Percentiles rank a stretch among this genome's conserved stretches.
These are phyloP conservation scores for Rhodinocichla rosea DNA, from an alignment of 2,113 vertebrate species.

Conservation along the genomic window DNA sequence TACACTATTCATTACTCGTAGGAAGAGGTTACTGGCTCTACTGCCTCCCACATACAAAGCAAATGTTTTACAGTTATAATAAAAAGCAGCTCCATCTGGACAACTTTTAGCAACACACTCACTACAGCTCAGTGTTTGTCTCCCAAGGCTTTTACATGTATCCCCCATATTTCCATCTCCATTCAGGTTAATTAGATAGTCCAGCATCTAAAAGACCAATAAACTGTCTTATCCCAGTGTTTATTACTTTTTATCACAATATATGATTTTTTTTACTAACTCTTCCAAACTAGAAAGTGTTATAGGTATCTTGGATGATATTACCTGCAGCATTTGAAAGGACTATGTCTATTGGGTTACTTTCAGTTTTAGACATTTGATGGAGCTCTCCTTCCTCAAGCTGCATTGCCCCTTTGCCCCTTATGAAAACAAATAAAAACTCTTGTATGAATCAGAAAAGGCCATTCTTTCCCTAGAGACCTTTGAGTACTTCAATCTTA, in stretches of 20 bases:
- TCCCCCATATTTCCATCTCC: not conserved
- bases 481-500: not conserved
- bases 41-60: not conserved
- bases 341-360: not conserved
- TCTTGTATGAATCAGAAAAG: not conserved
- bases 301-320: not conserved
- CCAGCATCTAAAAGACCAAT: not conserved
- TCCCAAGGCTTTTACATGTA: not conserved
- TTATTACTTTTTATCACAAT: not conserved
- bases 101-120: not conserved
- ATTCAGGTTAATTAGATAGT: not conserved
- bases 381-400: not conserved
- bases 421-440: not conserved
- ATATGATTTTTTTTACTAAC: not conserved
- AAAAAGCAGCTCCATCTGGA: constrained; percentile 11
- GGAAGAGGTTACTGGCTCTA: not conserved
- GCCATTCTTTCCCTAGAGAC: not conserved
- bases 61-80: not conserved
- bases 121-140: not conserved
- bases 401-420: not conserved
- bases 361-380: not conserved
- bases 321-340: not conserved
- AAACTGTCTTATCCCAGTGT: not conserved
- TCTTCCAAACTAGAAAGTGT: not conserved
- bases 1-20: not conserved